Conservation (phyloP, 2,113 vertebrate species). For the Limnothrissa miodon region DNA sequence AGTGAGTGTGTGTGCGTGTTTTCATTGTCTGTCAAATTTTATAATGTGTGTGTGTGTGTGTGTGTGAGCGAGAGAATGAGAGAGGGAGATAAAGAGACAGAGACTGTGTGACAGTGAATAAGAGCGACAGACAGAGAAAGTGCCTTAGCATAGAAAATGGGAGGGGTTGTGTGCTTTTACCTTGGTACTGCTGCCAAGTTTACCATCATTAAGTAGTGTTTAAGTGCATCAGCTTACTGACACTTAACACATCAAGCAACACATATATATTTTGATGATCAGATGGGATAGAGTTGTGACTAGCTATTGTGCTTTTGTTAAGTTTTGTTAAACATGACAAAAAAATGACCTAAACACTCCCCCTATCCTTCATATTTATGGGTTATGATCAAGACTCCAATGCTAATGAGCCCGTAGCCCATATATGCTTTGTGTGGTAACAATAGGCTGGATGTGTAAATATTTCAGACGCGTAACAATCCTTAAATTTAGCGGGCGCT, state of each 20-base stretch:
- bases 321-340: too few species aligned
- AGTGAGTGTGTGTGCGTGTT: constrained; percentile 17
- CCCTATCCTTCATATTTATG: not conserved
- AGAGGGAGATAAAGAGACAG: not conserved
- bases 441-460: constrained; percentile 3
- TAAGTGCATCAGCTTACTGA: not conserved
- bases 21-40: not conserved
- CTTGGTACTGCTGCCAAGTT: not conserved
- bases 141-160: not conserved
- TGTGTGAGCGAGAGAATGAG: not conserved
- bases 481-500: constrained; percentile 1
- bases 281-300: not conserved
- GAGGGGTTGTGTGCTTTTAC: not conserved
- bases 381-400: not conserved
- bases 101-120: not conserved
- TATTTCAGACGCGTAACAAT: not conserved
- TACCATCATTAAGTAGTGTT: not conserved
- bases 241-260: not conserved
- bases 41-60: not conserved
- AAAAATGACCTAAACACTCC: too few species aligned
- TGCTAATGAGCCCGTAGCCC: not conserved
- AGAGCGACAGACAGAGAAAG: not conserved
- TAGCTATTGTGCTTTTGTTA: not conserved
- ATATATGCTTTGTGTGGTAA: constrained; percentile 4
- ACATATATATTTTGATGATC: not conserved